Conservation (phyloP, 2,888 invertebrate species). For the Lumbricus terrestris region DNA sequence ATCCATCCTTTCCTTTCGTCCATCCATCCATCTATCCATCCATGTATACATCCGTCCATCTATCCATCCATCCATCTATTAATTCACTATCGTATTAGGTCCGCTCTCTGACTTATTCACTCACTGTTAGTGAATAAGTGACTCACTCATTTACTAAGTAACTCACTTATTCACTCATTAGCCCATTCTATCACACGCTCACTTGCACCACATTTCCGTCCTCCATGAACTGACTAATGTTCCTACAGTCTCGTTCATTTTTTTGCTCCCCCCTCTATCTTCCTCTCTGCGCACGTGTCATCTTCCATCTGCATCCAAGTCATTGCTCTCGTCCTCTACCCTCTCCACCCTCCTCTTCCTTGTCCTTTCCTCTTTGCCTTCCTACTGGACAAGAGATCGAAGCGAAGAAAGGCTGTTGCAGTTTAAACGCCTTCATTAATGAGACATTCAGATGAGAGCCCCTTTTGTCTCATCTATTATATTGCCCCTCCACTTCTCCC, state of each 20-base stretch:
- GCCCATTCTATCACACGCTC: not conserved
- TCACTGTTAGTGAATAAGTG: too few species aligned
- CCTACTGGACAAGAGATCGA: not conserved
- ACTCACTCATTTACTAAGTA: not conserved
- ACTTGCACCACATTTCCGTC: too few species aligned
- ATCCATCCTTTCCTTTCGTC: not conserved
- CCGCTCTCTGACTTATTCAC: too few species aligned
- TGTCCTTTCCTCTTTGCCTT: not conserved
- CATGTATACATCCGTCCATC: not conserved
- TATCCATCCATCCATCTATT: not conserved
- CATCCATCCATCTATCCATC: too few species aligned
- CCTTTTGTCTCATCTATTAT: not conserved
- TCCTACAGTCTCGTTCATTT: not conserved
- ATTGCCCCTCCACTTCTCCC: not conserved
- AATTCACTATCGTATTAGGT: not conserved
- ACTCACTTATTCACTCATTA: not conserved
- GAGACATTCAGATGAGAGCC: not conserved
- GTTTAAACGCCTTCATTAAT: not conserved
- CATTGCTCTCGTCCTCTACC: too few species aligned
- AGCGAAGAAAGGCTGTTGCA: not conserved
- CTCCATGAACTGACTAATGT: not conserved
- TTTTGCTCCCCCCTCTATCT: not conserved
- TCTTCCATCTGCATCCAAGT: not conserved
- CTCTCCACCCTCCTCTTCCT: not conserved
- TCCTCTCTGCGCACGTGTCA: not conserved